A percentile compares a stretch with the other conserved stretches of the same genome.
phyloP scores from a whole-genome alignment of 2,797 vertebrate genomes.

The Enoplosus armatus region DNA sequence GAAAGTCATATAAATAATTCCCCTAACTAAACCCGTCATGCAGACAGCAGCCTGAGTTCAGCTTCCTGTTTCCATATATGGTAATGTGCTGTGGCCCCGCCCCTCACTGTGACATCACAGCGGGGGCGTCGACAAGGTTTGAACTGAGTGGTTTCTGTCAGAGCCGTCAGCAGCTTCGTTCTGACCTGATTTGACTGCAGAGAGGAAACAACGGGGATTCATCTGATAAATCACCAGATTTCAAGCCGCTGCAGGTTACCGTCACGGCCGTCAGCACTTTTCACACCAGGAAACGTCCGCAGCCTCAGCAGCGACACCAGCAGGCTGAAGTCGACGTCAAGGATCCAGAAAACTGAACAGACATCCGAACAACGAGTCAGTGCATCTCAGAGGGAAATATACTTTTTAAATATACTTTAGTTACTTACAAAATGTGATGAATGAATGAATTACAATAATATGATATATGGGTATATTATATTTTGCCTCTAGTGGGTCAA shows the following conservation, averaged over 20 bases:
- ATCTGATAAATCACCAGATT: conserved; percentile 13
- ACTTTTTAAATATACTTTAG: too few species aligned
- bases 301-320: neutral
- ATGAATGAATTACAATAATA: too few species aligned
- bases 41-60: neutral
- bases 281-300: neutral
- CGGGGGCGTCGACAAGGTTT: conserved; percentile 7
- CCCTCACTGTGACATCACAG: conserved; percentile 19
- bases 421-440: too few species aligned
- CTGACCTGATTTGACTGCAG: conserved; percentile 52
- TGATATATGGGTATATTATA: too few species aligned
- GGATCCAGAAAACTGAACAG: neutral
- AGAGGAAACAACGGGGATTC: neutral
- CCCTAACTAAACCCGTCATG: too few species aligned
- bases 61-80: conserved; percentile 34
- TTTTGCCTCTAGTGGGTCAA: too few species aligned
- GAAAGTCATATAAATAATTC: too few species aligned
- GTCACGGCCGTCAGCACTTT: conserved; percentile 41
- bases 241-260: conserved; percentile 24
- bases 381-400: too few species aligned
- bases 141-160: conserved; percentile 21
- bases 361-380: neutral
- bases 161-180: conserved; percentile 45
- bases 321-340: neutral
- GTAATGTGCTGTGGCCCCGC: neutral